phyloP scores from a whole-genome alignment of 2,888 invertebrate species.

The Drosophila anomalata region DNA sequence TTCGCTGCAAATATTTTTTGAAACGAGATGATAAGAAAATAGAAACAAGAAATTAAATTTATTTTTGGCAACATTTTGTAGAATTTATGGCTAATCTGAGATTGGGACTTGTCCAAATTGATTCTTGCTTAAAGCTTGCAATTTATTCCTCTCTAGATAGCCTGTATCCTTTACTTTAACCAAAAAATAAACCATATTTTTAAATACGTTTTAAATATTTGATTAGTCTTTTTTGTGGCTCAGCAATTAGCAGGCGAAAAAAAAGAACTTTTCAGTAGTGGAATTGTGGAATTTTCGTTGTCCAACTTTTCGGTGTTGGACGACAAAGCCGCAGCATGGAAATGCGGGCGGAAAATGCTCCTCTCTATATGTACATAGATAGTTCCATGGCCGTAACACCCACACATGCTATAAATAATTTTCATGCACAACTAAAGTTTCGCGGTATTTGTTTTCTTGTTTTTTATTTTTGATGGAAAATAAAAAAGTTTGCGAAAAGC shows the following conservation, averaged over 20 bases:
- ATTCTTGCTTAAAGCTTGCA: not conserved
- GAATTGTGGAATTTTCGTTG: slow-evolving; percentile 10
- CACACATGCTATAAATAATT: slow-evolving; percentile 47
- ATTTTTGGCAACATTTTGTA: slow-evolving; percentile 6
- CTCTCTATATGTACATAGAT: not conserved
- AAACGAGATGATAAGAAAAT: slow-evolving; percentile 14
- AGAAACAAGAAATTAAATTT: slow-evolving; percentile 17
- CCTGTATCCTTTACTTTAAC: not conserved
- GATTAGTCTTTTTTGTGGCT: slow-evolving; percentile 1
- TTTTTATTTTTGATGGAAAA: slow-evolving; percentile 33
- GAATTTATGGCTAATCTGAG: slow-evolving; percentile 8
- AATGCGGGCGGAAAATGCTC: slow-evolving; percentile 8
- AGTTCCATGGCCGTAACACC: not conserved
- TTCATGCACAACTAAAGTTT: slow-evolving; percentile 35
- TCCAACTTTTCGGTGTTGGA: slow-evolving; percentile 10
- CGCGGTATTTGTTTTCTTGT: not conserved
- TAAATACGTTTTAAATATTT: not conserved
- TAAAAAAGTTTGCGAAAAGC: slow-evolving; percentile 28
- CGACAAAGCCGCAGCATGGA: slow-evolving; percentile 17
- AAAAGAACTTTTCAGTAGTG: slow-evolving; percentile 28
- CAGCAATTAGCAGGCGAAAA: not conserved
- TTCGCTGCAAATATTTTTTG: slow-evolving; percentile 15
- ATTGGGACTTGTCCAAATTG: not conserved
- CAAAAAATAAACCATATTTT: not conserved
- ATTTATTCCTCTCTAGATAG: not conserved